phyloP scores from a whole-genome alignment of 2,888 invertebrate species.

The Spodoptera exigua region DNA sequence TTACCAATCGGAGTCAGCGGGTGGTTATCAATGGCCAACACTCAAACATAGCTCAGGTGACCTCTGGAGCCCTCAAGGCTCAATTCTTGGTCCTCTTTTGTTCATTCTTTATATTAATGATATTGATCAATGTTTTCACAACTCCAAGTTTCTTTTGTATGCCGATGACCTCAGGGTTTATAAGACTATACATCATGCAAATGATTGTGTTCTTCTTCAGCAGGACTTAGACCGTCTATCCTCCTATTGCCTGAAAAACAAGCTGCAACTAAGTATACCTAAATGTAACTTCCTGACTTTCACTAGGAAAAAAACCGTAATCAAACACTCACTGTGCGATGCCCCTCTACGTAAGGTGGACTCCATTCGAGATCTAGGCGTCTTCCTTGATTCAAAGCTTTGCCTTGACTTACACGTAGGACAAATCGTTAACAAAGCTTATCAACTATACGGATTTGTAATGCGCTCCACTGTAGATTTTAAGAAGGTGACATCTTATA shows the following conservation, averaged over 20 bases:
- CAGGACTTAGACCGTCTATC: background rate
- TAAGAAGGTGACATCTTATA: background rate
- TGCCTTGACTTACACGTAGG: background rate
- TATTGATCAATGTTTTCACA: background rate
- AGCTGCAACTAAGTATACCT: background rate
- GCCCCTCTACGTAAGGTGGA: background rate
- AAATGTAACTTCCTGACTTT: background rate
- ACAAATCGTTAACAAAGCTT: background rate
- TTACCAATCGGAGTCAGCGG: conserved; percentile 4
- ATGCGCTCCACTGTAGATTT: background rate
- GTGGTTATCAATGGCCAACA: conserved; percentile 2
- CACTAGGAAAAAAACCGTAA: background rate
- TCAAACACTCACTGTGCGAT: background rate
- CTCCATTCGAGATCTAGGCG: background rate
- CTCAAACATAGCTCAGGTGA: background rate
- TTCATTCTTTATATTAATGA: too few species aligned
- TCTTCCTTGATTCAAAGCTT: background rate
- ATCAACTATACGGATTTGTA: background rate
- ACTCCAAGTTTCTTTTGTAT: background rate
- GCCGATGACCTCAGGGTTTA: background rate
- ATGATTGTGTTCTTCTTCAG: background rate
- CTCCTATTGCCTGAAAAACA: background rate
- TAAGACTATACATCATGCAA: background rate
- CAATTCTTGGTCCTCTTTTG: background rate
- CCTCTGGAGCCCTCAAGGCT: conserved; percentile 5